These are phyloP conservation scores for Aphodius granarius DNA, from an alignment of 2,888 invertebrate species.

Conservation along the genomic window DNA sequence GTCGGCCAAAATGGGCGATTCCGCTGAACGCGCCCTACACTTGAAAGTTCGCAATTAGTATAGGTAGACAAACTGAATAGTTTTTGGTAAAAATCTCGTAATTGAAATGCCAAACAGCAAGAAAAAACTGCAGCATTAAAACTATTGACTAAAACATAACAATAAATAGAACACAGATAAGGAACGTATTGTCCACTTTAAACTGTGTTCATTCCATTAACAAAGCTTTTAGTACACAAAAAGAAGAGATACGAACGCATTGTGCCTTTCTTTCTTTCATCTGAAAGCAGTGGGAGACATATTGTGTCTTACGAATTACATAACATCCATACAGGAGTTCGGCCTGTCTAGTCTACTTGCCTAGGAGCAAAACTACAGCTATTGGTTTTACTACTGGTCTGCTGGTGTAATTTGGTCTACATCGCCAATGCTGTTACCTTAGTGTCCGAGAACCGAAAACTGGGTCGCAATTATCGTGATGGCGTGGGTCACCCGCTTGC, in stretches of 20 bases:
- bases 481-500: background rate
- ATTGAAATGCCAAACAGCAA: too few relatives aligned
- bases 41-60: too few relatives aligned
- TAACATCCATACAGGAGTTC: background rate
- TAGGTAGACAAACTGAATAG: too few relatives aligned
- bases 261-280: background rate
- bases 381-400: background rate
- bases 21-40: too few relatives aligned
- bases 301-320: background rate
- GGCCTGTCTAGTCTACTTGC: background rate
- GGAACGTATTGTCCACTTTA: too few relatives aligned
- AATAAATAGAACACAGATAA: too few relatives aligned
- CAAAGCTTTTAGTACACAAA: background rate
- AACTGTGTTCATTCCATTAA: background rate
- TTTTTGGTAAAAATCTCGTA: too few relatives aligned
- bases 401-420: background rate
- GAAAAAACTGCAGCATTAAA: too few relatives aligned
- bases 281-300: background rate
- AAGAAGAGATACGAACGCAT: background rate
- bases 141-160: too few relatives aligned
- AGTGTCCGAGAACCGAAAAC: background rate
- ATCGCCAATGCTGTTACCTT: background rate
- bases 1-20: too few relatives aligned
- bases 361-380: background rate
- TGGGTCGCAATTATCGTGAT: background rate